These are phyloP conservation scores for Cataglyphis rosenhaueri DNA, from an alignment of 2,888 invertebrate species.

Conservation along the genomic window DNA sequence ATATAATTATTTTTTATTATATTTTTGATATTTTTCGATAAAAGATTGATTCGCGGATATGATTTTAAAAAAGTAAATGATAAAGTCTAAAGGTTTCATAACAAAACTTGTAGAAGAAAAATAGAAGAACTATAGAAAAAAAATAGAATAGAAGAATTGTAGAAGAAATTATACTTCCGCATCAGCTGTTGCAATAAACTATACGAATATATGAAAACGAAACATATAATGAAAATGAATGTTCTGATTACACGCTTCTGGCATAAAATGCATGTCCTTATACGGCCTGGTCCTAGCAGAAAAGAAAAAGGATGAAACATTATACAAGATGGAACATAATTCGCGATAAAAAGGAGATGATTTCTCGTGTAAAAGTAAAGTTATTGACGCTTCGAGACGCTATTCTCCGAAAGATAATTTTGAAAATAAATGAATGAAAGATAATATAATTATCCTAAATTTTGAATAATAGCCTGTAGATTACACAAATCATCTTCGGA, in stretches of 20 bases:
- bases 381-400: neutral
- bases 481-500: constrained; percentile 24
- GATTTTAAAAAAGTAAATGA: neutral
- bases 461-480: neutral
- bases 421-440: neutral
- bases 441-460: neutral
- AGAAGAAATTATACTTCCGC: neutral
- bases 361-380: constrained; percentile 7
- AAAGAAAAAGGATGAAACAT: neutral
- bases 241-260: neutral
- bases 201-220: neutral
- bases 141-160: neutral
- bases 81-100: constrained; percentile 10
- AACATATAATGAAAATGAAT: neutral
- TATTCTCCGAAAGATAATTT: neutral
- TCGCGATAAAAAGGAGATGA: neutral
- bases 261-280: neutral
- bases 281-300: neutral
- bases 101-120: neutral
- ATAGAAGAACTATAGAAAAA: neutral
- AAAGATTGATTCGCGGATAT: neutral
- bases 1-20: neutral
- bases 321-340: neutral
- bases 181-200: neutral
- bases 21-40: neutral